A percentile compares a stretch with the other conserved stretches of the same genome.
These are phyloP conservation scores for Lasioglossum villosulum DNA, from an alignment of 2,888 invertebrate species.

Conservation along the genomic window DNA sequence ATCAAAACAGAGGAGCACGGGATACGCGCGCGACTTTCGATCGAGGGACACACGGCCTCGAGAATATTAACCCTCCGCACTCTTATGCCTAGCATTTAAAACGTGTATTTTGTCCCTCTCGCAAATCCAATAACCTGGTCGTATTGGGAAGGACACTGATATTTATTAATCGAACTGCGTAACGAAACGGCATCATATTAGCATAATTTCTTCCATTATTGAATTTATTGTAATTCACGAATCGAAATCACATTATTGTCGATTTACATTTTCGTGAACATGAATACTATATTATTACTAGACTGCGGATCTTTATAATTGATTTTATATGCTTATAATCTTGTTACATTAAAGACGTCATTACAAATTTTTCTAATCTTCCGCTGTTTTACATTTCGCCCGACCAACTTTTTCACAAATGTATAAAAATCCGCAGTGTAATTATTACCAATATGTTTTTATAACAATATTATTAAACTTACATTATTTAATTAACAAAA, in stretches of 20 bases:
- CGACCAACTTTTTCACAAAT: too few relatives aligned
- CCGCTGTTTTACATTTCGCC: too few relatives aligned
- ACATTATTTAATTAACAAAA: background rate
- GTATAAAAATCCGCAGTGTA: too few relatives aligned
- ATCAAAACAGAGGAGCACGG: constrained; percentile 73
- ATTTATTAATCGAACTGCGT: background rate
- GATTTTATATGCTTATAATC: too few relatives aligned
- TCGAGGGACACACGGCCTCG: constrained; percentile 17
- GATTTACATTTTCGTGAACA: background rate
- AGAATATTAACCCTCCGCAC: background rate
- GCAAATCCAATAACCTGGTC: background rate
- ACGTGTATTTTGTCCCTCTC: background rate
- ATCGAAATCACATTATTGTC: background rate
- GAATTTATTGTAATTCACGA: background rate
- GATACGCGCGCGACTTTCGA: constrained; percentile 50
- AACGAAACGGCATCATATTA: background rate
- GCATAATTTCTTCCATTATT: background rate
- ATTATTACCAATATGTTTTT: background rate
- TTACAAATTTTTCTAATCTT: too few relatives aligned
- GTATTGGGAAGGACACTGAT: background rate
- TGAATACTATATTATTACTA: background rate
- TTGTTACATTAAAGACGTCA: too few relatives aligned
- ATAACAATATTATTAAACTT: background rate
- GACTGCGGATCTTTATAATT: too few relatives aligned
- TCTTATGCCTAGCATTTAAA: background rate